Evolutionary conservation across 2,797 vertebrate genomes (phyloP).

Genomic region (Sebastes baramenuke): DNA sequence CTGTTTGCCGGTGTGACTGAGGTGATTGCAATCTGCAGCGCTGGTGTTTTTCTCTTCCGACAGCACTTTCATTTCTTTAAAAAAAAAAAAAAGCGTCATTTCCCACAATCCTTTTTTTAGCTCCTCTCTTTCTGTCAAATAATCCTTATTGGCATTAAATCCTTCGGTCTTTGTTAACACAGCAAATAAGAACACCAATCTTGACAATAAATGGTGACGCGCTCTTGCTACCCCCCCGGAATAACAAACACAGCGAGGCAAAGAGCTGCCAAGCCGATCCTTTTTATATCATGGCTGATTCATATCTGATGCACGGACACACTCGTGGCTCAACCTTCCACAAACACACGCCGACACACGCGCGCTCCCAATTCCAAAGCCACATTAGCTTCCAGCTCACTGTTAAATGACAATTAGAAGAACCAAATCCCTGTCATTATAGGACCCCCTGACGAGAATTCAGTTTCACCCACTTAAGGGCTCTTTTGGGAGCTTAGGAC

Average conservation of each 20-base stretch:
- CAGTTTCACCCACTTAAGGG: conserved; percentile 71
- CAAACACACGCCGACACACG: conserved; percentile 5
- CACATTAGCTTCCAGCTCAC: conserved; percentile 51
- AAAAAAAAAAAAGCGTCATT: background rate
- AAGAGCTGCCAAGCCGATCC: background rate
- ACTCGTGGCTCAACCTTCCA: conserved; percentile 13
- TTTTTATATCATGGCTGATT: conserved; percentile 33
- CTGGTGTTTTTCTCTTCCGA: conserved; percentile 34
- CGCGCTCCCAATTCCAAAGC: conserved; percentile 1
- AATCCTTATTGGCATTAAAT: conserved; percentile 34
- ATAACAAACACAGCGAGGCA: conserved; percentile 10
- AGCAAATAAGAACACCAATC: conserved; percentile 31
- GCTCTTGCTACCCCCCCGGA: background rate
- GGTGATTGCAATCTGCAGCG: conserved; percentile 36
- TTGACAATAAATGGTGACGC: background rate
- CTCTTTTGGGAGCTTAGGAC: conserved; percentile 65
- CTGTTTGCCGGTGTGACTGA: conserved; percentile 42
- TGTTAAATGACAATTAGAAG: conserved; percentile 86
- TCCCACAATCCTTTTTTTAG: conserved; percentile 14
- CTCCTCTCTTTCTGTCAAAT: conserved; percentile 16
- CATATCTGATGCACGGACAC: conserved; percentile 35
- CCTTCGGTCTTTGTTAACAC: conserved; percentile 3
- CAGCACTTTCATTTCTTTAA: background rate
- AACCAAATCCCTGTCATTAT: conserved; percentile 82
- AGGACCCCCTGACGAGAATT: conserved; percentile 62